These are phyloP conservation scores for Autographa gamma DNA, from an alignment of 2,888 invertebrate species.

Conservation along the genomic window DNA sequence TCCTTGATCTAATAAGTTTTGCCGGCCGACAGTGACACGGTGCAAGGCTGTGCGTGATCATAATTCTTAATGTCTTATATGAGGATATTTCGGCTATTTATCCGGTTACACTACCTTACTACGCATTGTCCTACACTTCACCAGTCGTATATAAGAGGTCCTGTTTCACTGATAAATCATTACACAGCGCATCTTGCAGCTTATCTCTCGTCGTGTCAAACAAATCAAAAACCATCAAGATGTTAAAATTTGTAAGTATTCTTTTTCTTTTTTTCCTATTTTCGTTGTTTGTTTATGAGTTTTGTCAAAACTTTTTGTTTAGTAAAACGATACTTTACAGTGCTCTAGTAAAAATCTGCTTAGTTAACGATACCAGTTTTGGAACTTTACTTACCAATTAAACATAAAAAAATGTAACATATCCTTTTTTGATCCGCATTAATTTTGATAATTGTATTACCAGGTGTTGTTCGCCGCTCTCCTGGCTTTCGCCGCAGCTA, in stretches of 20 bases:
- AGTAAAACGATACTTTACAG: no score
- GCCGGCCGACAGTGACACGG: constrained; percentile 64
- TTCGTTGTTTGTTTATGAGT: no score
- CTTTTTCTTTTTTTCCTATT: no score
- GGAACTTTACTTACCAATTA: no score
- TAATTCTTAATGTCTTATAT: constrained; percentile 70
- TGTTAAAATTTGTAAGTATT: constrained; percentile 87
- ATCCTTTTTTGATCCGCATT: not conserved
- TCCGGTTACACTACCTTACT: constrained; percentile 71
- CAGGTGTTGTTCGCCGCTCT: constrained; percentile 85
- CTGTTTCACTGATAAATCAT: constrained; percentile 55
- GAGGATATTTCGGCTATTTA: constrained; percentile 79
- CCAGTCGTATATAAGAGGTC: constrained; percentile 69
- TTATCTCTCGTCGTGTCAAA: constrained; percentile 42
- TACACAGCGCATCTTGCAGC: constrained; percentile 57
- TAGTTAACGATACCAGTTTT: no score
- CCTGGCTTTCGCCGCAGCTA: constrained; percentile 87
- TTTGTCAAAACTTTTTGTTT: no score
- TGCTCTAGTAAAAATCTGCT: no score
- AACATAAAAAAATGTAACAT: no score
- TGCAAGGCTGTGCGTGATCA: constrained; percentile 80
- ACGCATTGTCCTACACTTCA: constrained; percentile 50
- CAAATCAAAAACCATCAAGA: constrained; percentile 66
- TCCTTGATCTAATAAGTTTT: constrained; percentile 72
- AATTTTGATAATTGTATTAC: constrained; percentile 36